Evolutionary conservation across 37 sponge, comb jelly and placozoan species (phyloP), one percentile per base, ranked within the genome.

Genomic region (Halichondria panicea): DNA sequence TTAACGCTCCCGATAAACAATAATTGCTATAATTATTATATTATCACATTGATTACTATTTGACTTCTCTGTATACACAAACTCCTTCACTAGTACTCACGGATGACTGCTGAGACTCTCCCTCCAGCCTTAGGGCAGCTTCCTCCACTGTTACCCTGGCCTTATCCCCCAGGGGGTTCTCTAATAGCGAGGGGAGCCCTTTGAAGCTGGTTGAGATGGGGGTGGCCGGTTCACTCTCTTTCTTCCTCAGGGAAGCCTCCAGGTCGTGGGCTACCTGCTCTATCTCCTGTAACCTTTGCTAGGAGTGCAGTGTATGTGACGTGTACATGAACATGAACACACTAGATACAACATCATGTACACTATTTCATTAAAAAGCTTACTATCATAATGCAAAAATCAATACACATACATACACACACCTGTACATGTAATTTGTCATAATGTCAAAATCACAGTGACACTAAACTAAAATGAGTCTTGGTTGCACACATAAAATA

Each of bases 211-310:
- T 34, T 39, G 22, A 45, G 52, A 55, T 37, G 50, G 50, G 64
- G 35, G 65, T 24, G 19, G 50, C 55, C 27, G 76, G 76, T 38
- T 76, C 76, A 63, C 76, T 76, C 4, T 59, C 61, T 43, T 48
- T 56, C 36, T 56, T 55, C 33, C 38, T 74, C 58, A 82, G 75
- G 0, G 71, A 54, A 21, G 24, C 43, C 35, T 82, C 66, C 44
- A 82, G 76, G n/a, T 66, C 43, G 27, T 38, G 48, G 18, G 75
- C 75, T n/a, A 75, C 60, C 0, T 57, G 42, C 58, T 82, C 48
- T 25, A 74, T 74, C 59, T 82, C 68, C 21, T 74, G 75, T 15
- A 74, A 48, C 46, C 53, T 72, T 35, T 54, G 57, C 83, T 82
- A 50, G 6, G 8, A 25, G 22, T 68, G 12, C 4, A 68, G 50